Evolutionary conservation across 1,140 invertebrate genomes (phyloP), one percentile per base, ranked within the genome.

Genomic region (Brachionus calyciflorus): DNA sequence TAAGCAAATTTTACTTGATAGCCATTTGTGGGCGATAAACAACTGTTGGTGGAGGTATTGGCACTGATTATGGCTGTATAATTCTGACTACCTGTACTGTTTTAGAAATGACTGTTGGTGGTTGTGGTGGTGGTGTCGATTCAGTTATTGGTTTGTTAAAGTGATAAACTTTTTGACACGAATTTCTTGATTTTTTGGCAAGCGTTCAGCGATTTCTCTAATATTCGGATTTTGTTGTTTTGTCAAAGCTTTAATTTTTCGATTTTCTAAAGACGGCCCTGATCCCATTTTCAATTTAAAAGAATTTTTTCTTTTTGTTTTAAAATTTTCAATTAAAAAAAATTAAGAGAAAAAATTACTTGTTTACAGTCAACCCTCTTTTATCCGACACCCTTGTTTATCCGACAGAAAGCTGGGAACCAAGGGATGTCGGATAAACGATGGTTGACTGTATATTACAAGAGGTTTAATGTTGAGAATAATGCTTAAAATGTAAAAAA

Each of bases 81-180:
- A 28, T 4, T 30, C 10, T 14, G 9, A 60, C 33, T 9, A 60
- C 30, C 19, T 70, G 24, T 9, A 70, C 65, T 48, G 37, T 10
- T 70, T 70, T 70, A 21, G 37, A 7, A 46, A 33, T 70, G 10
- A 70, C 65, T 19, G 69, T 44, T 21, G 21, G 24, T 2, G 48
- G 5, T 21, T 7, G 21, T 12, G 28, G 24, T 37, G 44, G 69
- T 51, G 24, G 6, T 14, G 14, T 19, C 28, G 46, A 3, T 51
- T 21, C 12, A 7, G 3, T 24, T 14, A 33, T 28, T 24, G 46
- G 69, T 73, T 30, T 49, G 51, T 73, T 73, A 12, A 73, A 44
- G 12, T 73, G 69, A 51, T 73, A 73, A 24, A 73, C 51, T 41
- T 73, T 73, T 24, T 30, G 37, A 73, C 69, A 28, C 69, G 12